Percentiles rank a stretch among this genome's conserved stretches.
Evolutionary conservation across 1,140 invertebrate species (phyloP).

Genomic region (Brachionus manjavacas): DNA sequence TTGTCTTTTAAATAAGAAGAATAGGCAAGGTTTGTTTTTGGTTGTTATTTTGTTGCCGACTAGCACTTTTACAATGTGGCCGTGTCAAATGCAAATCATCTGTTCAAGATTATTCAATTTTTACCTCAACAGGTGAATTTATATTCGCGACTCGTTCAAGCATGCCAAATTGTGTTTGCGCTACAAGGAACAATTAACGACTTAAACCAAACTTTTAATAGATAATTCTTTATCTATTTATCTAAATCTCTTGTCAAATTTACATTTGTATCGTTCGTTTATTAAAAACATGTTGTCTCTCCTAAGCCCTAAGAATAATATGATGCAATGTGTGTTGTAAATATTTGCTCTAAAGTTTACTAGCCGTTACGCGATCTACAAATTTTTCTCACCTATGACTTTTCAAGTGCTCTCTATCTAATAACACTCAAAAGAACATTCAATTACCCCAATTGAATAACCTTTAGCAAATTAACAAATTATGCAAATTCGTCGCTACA

Average conservation of each 20-base stretch:
- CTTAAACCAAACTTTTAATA: background rate
- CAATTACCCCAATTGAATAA: background rate
- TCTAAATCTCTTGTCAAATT: conserved; percentile 29
- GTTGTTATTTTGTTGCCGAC: background rate
- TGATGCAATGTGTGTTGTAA: conserved; percentile 8
- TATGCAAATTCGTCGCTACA: background rate
- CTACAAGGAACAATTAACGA: background rate
- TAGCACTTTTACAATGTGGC: background rate
- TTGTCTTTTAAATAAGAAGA: background rate
- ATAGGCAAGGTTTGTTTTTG: background rate
- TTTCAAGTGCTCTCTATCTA: background rate
- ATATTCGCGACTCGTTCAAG: conserved; percentile 6
- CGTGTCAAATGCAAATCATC: background rate
- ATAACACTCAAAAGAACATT: background rate
- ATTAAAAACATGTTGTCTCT: background rate
- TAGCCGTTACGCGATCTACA: background rate
- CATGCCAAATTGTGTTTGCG: background rate
- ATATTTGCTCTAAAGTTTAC: conserved; percentile 24
- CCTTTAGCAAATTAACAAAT: background rate
- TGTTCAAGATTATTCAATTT: background rate
- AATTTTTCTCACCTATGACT: conserved; percentile 20
- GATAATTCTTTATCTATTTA: background rate
- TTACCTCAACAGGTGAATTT: background rate
- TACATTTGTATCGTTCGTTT: background rate
- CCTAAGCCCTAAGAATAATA: conserved; percentile 11